Conservation (phyloP, 2,888 invertebrate species). For the Chrysolina oricalcia region DNA sequence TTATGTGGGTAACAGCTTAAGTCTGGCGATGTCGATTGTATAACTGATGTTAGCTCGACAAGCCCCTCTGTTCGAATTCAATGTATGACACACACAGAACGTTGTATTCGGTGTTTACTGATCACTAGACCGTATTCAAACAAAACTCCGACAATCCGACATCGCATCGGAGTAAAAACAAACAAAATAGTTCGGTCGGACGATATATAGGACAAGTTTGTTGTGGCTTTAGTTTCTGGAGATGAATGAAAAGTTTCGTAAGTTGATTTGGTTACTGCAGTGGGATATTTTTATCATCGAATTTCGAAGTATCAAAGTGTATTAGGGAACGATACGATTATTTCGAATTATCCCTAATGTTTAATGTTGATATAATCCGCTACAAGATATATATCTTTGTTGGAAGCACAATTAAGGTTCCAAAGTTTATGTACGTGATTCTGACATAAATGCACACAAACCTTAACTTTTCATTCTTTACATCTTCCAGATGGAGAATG, state of each 20-base stretch:
- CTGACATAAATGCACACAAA: too few relatives aligned
- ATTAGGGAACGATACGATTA: too few relatives aligned
- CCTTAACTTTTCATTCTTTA: too few relatives aligned
- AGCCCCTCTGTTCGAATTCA: slow-evolving; percentile 18
- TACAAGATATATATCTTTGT: too few relatives aligned
- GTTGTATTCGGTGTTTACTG: slow-evolving; percentile 19
- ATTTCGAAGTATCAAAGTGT: neutral
- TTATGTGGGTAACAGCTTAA: slow-evolving; percentile 19
- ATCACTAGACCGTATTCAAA: slow-evolving; percentile 36
- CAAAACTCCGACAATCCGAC: slow-evolving; percentile 27
- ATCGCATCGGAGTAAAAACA: slow-evolving; percentile 19
- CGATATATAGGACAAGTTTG: neutral
- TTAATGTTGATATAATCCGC: too few relatives aligned
- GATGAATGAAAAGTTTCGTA: too few relatives aligned
- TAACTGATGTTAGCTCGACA: slow-evolving; percentile 22
- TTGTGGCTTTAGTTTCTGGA: neutral
- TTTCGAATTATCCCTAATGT: too few relatives aligned
- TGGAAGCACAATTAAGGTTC: too few relatives aligned
- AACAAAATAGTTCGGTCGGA: slow-evolving; percentile 9
- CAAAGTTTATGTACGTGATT: too few relatives aligned
- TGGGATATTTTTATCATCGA: neutral
- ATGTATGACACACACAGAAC: slow-evolving; percentile 22
- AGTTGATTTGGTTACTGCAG: too few relatives aligned
- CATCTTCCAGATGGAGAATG: too few relatives aligned
- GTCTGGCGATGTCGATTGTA: slow-evolving; percentile 16